Evolutionary conservation across 2,113 vertebrate species (phyloP), one percentile per base, ranked within the genome.

Genomic region (Sander vitreus): DNA sequence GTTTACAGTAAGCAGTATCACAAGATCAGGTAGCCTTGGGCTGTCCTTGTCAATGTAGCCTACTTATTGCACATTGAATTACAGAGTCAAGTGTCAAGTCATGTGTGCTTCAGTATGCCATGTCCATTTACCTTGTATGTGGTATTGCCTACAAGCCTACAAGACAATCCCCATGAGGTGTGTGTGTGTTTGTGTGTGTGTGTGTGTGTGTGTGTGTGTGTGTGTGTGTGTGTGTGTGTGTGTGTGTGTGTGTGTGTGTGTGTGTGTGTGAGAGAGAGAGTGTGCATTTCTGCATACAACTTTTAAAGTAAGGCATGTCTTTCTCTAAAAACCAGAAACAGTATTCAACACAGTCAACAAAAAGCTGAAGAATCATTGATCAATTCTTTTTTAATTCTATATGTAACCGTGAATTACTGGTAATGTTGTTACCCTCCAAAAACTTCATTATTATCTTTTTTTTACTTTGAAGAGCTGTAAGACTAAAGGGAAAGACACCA

Each of bases 81-180:
- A 90, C 91, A 87, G 84, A 64, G 74, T 92, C 81, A 86, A 84
- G 80, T 92, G 86, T 91, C 90, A 83, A 63, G 48, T 88, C 30
- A 73, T 89, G 90, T 92, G 85, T 90, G 81, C 53, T 68, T 72
- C 65, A 91, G 39, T 69, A 95, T 3, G 95, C 95, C 71, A 95
- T 83, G 68, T 81, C 65, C 70, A 73, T 87, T 90, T 82, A 80
- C 13, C 16, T 58, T 71, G 27, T 48, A 50, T 78, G 48, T 73
- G 71, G 57, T 82, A 65, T 83, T 68, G 55, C 48, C 69, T 71
- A 76, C 54, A 73, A 82, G 78, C 45, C 69, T 71, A 76, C 54
- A 73, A 82, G 78, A 60, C 66, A 71, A 89, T 72, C 64, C 76
- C 33, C 27, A 57, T 72, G 18, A 50, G 55, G 30, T 27, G 3